Base-by-base conservation (phyloP, 1,140 invertebrate species). In the Hyphantria cunea region DNA sequence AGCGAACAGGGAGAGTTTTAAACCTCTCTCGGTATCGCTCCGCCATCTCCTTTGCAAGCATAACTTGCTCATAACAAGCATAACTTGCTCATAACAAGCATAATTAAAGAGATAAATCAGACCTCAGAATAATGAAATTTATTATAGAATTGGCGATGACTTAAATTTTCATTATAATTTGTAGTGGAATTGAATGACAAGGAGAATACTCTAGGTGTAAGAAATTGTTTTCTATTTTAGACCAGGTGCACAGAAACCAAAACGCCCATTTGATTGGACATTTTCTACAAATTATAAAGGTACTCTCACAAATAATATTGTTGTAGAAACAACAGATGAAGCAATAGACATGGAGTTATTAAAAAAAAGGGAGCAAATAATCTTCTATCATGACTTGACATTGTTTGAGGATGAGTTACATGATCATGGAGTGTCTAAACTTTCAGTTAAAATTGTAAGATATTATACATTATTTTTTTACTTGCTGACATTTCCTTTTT, bases 321-420 rank as follows among this genome's bases (percentile, higher is more conserved):
- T 88, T 44, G 54, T 93, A 31, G 89, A 93, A 65, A 71, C 92
- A 63, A 97, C 97, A 6, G 92, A 93, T 14, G 95, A 97, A 82
- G 92, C 93, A 68, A 97, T 99, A 44, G 94, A 99, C 90, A 92
- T 98, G 67, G 96, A 99, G 70, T 95, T 97, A 80, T 90, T 99
- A 14, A 98, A 97, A 91, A 92, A 94, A 65, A 95, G 94, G 80
- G 98, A 99, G 62, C 95, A 96, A 82, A 99, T 99, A 62, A 84
- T 98, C 0, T 99, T 99, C 86, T 99, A 98, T 90, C 94, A 97
- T 71, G 97, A 99, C 88, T 89, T 99, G 33, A 95, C 96, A 15
- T 91, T 99, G 1, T 99, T 97, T 92, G 99, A 99, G 92, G 99
- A 99, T 92, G 99, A 99, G 91, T 90, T 99, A 48, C 98, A 99